Conservation (phyloP, 2,797 vertebrate species). For the Rallus crepitans region DNA sequence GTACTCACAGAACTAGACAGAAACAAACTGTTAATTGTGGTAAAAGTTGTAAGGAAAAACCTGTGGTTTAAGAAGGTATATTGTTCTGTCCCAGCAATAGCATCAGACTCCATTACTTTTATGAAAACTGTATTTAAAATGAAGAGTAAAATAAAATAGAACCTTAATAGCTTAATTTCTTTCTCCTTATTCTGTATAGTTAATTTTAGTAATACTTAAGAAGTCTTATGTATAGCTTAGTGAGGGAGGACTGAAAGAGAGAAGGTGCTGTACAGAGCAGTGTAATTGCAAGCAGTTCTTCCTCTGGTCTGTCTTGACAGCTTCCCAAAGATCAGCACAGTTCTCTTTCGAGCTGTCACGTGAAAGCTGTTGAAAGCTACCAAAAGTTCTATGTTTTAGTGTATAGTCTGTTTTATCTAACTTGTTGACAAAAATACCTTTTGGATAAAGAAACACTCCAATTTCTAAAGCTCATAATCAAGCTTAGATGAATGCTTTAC, state of each 20-base stretch:
- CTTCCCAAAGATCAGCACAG: background rate
- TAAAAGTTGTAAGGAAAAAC: background rate
- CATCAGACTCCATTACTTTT: background rate
- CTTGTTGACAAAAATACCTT: background rate
- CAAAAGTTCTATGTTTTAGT: background rate
- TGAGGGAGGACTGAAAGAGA: background rate
- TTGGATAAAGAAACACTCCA: background rate
- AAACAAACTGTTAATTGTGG: background rate
- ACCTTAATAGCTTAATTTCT: background rate
- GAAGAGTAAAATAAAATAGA: background rate
- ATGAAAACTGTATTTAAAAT: background rate
- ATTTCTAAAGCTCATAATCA: background rate
- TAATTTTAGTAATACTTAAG: background rate
- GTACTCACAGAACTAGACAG: background rate
- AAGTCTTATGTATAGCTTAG: background rate
- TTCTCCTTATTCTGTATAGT: background rate
- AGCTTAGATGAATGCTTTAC: background rate
- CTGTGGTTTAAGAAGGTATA: background rate
- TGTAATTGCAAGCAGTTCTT: background rate
- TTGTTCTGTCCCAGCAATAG: background rate
- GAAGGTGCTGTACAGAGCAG: background rate
- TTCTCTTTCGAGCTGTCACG: background rate
- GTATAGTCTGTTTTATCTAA: background rate
- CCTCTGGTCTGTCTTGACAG: background rate
- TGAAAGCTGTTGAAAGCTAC: background rate